Conservation (phyloP, 2,113 vertebrate species). For the Aythya baeri region DNA sequence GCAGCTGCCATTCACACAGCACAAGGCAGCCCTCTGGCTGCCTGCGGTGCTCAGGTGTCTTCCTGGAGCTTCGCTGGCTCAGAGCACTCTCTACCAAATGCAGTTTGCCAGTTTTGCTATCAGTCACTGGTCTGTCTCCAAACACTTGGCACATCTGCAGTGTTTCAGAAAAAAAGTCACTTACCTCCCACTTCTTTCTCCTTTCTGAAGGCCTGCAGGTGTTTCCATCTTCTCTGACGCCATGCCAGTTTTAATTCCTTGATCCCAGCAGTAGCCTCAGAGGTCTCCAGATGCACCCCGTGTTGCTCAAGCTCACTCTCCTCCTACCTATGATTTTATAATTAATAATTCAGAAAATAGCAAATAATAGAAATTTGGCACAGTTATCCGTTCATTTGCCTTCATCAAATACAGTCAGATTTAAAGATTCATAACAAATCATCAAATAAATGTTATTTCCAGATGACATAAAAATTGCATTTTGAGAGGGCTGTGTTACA, state of each 20-base stretch:
- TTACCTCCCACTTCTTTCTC: background rate
- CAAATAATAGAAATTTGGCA: constrained; percentile 2
- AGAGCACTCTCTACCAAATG: fast-evolving
- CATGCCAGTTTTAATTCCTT: background rate
- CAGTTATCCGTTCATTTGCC: background rate
- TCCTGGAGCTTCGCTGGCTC: background rate
- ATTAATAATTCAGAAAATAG: background rate
- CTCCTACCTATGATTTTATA: background rate
- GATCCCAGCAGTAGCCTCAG: background rate
- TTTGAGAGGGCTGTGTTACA: background rate
- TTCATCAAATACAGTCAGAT: background rate
- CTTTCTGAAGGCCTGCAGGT: background rate
- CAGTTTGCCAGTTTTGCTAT: background rate
- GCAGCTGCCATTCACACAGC: background rate
- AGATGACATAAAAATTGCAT: background rate
- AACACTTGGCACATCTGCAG: background rate
- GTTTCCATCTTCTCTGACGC: background rate
- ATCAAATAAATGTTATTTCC: background rate
- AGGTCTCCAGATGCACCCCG: background rate
- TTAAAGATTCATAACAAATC: background rate
- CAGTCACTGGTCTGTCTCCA: background rate
- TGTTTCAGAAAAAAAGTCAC: background rate
- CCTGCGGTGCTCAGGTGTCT: background rate
- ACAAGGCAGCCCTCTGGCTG: background rate
- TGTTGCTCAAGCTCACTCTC: background rate